Percentiles rank a stretch among this genome's conserved stretches.
phyloP scores from a whole-genome alignment of 2,888 invertebrate genomes.

The Pseudococcus viburni region DNA sequence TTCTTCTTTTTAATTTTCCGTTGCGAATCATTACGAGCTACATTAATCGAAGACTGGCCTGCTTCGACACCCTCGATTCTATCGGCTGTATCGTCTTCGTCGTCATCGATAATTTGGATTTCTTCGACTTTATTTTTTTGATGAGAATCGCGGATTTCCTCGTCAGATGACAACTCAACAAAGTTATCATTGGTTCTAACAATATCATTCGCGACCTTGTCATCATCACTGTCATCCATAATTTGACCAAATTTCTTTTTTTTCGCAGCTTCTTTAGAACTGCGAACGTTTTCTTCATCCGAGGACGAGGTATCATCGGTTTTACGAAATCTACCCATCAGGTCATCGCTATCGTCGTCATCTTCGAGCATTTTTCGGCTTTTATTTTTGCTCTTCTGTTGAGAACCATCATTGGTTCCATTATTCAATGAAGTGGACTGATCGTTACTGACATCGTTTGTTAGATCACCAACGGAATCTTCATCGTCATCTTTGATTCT shows the following conservation, averaged over 20 bases:
- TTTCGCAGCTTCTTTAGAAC: background rate
- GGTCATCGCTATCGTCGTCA: background rate
- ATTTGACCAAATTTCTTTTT: background rate
- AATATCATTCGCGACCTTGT: background rate
- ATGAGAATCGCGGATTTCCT: background rate
- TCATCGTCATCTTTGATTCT: background rate
- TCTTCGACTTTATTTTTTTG: background rate
- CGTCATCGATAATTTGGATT: background rate
- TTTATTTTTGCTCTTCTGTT: background rate
- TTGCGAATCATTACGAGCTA: background rate
- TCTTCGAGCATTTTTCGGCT: background rate
- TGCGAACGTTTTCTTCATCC: background rate
- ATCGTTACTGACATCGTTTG: background rate
- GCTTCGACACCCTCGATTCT: background rate
- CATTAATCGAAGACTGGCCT: background rate
- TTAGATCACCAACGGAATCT: background rate
- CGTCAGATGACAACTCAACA: background rate
- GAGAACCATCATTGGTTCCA: background rate
- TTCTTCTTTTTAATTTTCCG: slow-evolving; percentile 20
- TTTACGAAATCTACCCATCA: background rate
- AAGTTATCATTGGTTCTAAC: background rate
- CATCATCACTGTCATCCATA: background rate
- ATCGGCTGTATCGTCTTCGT: background rate
- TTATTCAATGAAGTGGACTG: background rate
- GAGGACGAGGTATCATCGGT: background rate